Evolutionary conservation across 2,888 invertebrate species (phyloP).

Genomic region (Nemotelus pantherinus): DNA sequence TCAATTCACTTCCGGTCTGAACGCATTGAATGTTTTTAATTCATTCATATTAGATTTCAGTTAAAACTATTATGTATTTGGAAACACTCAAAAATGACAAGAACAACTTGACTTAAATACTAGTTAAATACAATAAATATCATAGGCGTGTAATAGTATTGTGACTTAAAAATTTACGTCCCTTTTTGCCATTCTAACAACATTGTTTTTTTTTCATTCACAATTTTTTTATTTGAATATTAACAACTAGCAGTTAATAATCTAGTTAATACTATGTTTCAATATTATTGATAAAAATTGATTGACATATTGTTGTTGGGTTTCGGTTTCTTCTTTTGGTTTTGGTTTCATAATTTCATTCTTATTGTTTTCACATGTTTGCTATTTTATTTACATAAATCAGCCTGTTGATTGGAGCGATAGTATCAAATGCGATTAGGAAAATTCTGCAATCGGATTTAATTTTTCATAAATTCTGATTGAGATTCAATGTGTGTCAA

Average conservation of each 20-base stretch:
- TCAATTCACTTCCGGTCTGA: too few relatives aligned
- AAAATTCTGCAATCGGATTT: too few relatives aligned
- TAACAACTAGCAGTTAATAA: not conserved
- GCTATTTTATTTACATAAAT: not conserved
- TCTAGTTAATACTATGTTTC: not conserved
- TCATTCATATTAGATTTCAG: too few relatives aligned
- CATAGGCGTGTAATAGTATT: constrained; percentile 16
- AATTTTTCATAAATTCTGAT: too few relatives aligned
- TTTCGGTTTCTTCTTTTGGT: constrained; percentile 12
- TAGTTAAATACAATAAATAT: constrained; percentile 31
- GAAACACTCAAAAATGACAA: not conserved
- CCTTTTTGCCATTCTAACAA: constrained; percentile 36
- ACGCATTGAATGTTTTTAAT: too few relatives aligned
- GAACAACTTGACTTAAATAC: constrained; percentile 25
- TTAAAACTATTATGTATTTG: too few relatives aligned
- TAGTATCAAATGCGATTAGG: too few relatives aligned
- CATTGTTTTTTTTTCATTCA: constrained; percentile 19
- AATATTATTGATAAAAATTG: constrained; percentile 34
- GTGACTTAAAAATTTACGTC: constrained; percentile 44
- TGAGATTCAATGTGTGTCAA: not conserved
- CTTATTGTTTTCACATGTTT: not conserved
- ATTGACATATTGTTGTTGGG: constrained; percentile 40
- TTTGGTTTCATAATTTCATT: not conserved
- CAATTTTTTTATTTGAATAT: constrained; percentile 15
- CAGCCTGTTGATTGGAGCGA: not conserved